Evolutionary conservation across 2,113 vertebrate species (phyloP), one percentile per base, ranked within the genome.

Genomic region (Pontoporia blainvillei): DNA sequence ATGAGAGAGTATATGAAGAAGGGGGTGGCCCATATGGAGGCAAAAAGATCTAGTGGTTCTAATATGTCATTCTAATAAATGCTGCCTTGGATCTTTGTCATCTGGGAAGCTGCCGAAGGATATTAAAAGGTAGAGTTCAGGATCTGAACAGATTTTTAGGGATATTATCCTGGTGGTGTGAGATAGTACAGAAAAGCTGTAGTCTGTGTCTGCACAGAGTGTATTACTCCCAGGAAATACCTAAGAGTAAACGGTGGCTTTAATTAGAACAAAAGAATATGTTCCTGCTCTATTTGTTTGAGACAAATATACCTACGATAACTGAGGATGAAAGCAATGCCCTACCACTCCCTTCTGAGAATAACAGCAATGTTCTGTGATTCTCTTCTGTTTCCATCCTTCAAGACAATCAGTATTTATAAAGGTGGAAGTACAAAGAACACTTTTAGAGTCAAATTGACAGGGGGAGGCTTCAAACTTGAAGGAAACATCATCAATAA

Each of bases 131-230:
- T 31, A 10, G 10, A 72, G 14, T 79, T 66, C 20, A 81, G 6
- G 5, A 90, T 52, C 8, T 69, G 17, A 78, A 12, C 21, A 64
- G 9, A 76, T 15, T 91, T 91, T 83, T 29, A 25, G 15, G 5
- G 9, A 62, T 64, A 71, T 25, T 36, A 62, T 49, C 25, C 11
- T 71, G 44, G 39, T 18, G 20, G 5, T 21, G 1, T 34, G 31
- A 93, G 8, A 82, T 36, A 57, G 15, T 31, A n/a, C 1, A 69
- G 10, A 62, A n/a, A 18, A 87, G 5, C 1, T 69, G 31, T 18
- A 18, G 2, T 86, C 20, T 27, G 0, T 15, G 39, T 64, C 36
- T 46, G 39, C 1, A 54, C 3, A 21, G n/a, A 20, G 0, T 46
- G 2, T 59, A 8, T 29, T 49, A n/a, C 44, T 76, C 52, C 67